phyloP scores from a whole-genome alignment of 2,113 vertebrate species.

The Zosterops japonicus region DNA sequence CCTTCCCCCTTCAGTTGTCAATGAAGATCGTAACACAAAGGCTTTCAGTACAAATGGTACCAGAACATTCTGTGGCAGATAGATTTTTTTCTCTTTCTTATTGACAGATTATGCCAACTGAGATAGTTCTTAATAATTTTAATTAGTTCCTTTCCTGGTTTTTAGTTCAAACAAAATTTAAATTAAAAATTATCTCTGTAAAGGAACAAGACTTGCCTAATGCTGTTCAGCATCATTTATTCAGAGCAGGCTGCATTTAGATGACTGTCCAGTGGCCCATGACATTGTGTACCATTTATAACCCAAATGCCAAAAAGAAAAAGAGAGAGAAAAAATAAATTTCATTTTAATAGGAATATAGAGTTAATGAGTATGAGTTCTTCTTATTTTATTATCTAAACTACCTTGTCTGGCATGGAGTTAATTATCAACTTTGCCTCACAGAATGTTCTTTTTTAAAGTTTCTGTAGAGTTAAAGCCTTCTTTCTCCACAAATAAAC shows the following conservation, averaged over 20 bases:
- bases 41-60: background rate
- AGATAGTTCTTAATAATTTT: constrained; percentile 28
- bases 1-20: background rate
- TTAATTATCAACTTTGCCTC: constrained; percentile 41
- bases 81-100: background rate
- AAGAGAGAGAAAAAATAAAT: constrained; percentile 25
- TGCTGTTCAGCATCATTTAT: constrained; percentile 45
- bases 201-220: constrained; percentile 6
- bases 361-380: constrained; percentile 40
- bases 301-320: constrained; percentile 6
- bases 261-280: constrained; percentile 43
- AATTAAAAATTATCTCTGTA: constrained; percentile 40
- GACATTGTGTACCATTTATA: constrained; percentile 32
- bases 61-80: background rate
- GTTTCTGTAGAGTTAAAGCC: background rate
- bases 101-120: background rate
- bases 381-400: constrained; percentile 48
- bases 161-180: constrained; percentile 53
- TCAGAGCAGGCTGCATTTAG: constrained; percentile 8
- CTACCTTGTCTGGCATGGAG: background rate
- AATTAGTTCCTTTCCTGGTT: constrained; percentile 18
- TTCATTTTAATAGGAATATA: constrained; percentile 40
- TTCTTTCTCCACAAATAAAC: background rate
- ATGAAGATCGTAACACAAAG: constrained; percentile 6
- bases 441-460: background rate